Conservation (phyloP, 2,888 invertebrate species). For the Alentia gelatinosa region DNA sequence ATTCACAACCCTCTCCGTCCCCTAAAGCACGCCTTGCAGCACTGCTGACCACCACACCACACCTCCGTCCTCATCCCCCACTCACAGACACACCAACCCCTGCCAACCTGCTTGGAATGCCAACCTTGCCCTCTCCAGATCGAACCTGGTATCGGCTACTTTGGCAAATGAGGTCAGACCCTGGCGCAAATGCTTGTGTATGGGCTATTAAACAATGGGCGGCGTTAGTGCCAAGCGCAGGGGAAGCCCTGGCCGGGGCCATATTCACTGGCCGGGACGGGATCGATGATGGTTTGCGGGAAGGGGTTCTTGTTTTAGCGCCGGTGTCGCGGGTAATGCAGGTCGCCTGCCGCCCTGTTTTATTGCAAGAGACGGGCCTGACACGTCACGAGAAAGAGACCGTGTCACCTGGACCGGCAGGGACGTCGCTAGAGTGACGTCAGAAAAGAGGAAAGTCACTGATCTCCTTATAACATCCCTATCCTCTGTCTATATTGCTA, state of each 20-base stretch:
- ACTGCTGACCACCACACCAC: neutral
- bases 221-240: neutral
- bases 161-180: constrained; percentile 49
- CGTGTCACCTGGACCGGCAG: no score
- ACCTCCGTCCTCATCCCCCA: neutral
- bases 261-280: neutral
- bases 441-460: no score
- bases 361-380: no score
- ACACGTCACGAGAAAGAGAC: no score
- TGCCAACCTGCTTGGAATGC: constrained; percentile 35
- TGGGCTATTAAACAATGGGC: constrained; percentile 46
- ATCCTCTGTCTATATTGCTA: no score
- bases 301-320: neutral
- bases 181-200: constrained; percentile 39
- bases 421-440: no score
- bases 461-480: no score
- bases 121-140: neutral
- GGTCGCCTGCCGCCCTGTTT: neutral
- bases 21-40: neutral
- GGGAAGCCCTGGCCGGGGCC: neutral
- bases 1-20: neutral
- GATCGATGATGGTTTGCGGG: constrained; percentile 23
- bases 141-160: constrained; percentile 47
- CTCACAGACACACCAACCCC: neutral
- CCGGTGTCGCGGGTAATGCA: neutral